Evolutionary conservation across 2,113 vertebrate species (phyloP).

Genomic region (Nycticorax nycticorax): DNA sequence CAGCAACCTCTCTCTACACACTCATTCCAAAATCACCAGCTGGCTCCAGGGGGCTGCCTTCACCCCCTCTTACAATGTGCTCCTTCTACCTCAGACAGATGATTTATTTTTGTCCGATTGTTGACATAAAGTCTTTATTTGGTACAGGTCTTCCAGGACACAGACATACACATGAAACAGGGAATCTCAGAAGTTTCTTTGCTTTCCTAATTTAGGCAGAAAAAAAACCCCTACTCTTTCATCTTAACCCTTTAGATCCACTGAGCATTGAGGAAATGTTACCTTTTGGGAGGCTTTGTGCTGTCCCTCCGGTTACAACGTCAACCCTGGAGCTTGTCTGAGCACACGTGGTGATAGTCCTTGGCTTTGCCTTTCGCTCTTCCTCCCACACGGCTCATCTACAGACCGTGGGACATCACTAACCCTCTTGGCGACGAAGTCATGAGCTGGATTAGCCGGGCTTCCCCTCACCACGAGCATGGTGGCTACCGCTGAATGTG

Average conservation of each 20-base stretch:
- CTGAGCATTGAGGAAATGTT: background rate
- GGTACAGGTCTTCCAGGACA: background rate
- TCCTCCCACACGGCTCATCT: background rate
- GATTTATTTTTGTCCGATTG: background rate
- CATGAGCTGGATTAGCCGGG: background rate
- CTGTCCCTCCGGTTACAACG: background rate
- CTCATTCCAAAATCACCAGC: background rate
- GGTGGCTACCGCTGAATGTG: background rate
- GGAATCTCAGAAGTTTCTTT: background rate
- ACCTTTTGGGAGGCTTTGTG: background rate
- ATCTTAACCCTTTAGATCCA: background rate
- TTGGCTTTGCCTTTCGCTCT: background rate
- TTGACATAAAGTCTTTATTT: conserved; percentile 12
- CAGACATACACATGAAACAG: background rate
- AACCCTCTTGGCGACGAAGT: background rate
- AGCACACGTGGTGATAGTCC: accelerated
- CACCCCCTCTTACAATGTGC: background rate
- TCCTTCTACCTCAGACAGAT: background rate
- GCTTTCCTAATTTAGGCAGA: background rate
- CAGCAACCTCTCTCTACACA: background rate
- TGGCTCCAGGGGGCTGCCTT: background rate
- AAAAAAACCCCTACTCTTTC: background rate
- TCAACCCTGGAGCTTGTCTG: background rate
- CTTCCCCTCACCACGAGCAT: accelerated
- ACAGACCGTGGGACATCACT: background rate